These are phyloP conservation scores for Kudoa iwatai DNA, from an alignment of 30 jellyfish, hydroid and myxozoan species.

Conservation along the genomic window DNA sequence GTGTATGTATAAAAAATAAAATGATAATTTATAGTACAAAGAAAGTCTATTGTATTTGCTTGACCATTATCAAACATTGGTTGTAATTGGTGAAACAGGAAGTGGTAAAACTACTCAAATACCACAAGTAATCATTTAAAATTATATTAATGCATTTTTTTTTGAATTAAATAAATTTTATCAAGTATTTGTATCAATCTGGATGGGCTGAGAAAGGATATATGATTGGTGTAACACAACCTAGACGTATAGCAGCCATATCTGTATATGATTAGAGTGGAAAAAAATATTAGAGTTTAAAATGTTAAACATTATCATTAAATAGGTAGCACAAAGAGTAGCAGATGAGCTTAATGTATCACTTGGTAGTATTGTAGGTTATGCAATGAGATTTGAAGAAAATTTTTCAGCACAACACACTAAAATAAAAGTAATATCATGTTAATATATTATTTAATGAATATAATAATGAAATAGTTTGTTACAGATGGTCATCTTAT, in stretches of 20 bases:
- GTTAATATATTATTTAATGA: too few relatives aligned
- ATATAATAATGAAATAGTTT: too few relatives aligned
- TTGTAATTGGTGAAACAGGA: constrained; percentile 86
- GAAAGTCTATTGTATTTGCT: constrained; percentile 21
- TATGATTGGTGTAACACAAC: constrained; percentile 56
- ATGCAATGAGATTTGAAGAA: constrained; percentile 41
- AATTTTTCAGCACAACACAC: background rate
- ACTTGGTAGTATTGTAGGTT: constrained; percentile 55
- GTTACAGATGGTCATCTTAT: constrained; percentile 70
- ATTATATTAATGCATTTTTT: too few relatives aligned
- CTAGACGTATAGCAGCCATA: constrained; percentile 70
- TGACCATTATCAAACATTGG: constrained; percentile 44
- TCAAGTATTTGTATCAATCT: constrained; percentile 32
- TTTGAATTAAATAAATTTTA: too few relatives aligned
- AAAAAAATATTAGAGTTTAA: too few relatives aligned
- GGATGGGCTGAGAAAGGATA: constrained; percentile 46
- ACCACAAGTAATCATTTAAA: constrained; percentile 10
- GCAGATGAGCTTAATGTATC: constrained; percentile 67
- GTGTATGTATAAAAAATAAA: too few relatives aligned
- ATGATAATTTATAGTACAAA: constrained; percentile 23
- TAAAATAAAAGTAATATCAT: background rate
- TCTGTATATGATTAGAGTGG: constrained; percentile 19
- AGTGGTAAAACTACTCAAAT: constrained; percentile 86
- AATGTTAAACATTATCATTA: too few relatives aligned
- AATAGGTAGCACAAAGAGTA: constrained; percentile 33